These are phyloP conservation scores for Edolisoma coerulescens DNA, from an alignment of 2,113 vertebrate species.

Conservation along the genomic window DNA sequence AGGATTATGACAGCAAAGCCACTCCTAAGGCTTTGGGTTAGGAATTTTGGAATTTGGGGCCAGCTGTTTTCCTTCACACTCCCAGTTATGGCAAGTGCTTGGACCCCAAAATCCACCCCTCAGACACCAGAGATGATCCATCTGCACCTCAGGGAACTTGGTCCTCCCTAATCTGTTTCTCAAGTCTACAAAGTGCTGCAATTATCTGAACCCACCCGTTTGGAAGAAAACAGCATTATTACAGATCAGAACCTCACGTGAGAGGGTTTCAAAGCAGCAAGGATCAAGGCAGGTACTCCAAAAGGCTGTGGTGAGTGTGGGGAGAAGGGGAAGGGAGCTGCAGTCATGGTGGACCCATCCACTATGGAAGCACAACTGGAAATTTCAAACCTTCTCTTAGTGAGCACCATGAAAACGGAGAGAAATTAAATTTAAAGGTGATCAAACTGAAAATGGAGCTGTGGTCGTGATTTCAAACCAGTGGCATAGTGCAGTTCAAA, in stretches of 20 bases:
- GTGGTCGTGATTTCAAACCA: neutral
- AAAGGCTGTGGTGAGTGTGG: neutral
- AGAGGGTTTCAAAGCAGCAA: neutral
- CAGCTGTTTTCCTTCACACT: rapidly evolving
- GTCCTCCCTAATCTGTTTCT: neutral
- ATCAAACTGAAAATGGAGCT: conserved; percentile 21
- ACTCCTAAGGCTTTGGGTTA: neutral
- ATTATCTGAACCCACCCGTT: neutral
- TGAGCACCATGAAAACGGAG: neutral
- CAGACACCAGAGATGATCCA: neutral
- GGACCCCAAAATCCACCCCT: neutral
- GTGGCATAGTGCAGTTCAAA: neutral
- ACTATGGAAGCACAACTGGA: conserved; percentile 28
- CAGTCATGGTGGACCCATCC: conserved; percentile 41
- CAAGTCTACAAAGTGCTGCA: neutral
- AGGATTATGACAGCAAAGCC: neutral
- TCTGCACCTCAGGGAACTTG: neutral
- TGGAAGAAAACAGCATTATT: neutral
- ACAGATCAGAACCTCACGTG: rapidly evolving
- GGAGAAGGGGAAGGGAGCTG: neutral
- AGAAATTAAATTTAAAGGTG: conserved; percentile 5
- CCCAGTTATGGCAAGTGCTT: neutral
- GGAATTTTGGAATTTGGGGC: neutral
- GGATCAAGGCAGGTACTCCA: neutral
- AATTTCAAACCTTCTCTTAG: neutral